These are phyloP conservation scores for Gyrodactylus bullatarudis DNA, from an alignment of 1,140 invertebrate species.

Conservation along the genomic window DNA sequence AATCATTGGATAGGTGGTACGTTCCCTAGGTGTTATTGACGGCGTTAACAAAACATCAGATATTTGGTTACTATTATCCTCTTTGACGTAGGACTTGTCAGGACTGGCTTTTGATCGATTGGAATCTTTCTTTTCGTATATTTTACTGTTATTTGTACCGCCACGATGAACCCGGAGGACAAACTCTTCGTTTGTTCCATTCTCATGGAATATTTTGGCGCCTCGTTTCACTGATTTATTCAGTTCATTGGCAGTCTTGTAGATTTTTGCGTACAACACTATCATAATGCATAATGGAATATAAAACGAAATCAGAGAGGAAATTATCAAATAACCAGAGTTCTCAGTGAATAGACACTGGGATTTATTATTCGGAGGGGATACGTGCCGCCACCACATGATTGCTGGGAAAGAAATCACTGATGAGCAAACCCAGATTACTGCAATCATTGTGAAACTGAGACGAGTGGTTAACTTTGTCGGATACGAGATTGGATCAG, in stretches of 20 bases:
- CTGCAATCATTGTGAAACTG: conserved; percentile 50
- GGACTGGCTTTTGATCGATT: too few relatives aligned
- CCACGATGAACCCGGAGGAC: not conserved
- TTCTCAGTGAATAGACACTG: conserved; percentile 42
- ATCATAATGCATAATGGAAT: conserved; percentile 9
- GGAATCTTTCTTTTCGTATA: too few relatives aligned
- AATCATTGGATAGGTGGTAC: conserved; percentile 7
- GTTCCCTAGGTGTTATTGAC: not conserved
- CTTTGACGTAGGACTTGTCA: too few relatives aligned
- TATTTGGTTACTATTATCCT: too few relatives aligned
- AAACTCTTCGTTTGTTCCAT: not conserved
- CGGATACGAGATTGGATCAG: conserved; percentile 81
- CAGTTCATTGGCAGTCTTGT: not conserved
- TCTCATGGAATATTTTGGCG: conserved; percentile 5
- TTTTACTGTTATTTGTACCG: not conserved
- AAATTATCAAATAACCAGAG: conserved; percentile 55
- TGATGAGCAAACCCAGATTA: conserved; percentile 58
- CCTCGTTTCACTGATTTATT: conserved; percentile 6
- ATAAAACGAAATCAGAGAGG: conserved; percentile 14
- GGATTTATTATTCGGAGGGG: not conserved
- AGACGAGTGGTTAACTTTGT: conserved; percentile 64
- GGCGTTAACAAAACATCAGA: too few relatives aligned
- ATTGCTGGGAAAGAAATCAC: conserved; percentile 74
- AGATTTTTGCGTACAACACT: conserved; percentile 8
- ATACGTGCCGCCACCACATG: conserved; percentile 37